Conservation (phyloP, 2,888 invertebrate species). For the Drosophila neonasuta region DNA sequence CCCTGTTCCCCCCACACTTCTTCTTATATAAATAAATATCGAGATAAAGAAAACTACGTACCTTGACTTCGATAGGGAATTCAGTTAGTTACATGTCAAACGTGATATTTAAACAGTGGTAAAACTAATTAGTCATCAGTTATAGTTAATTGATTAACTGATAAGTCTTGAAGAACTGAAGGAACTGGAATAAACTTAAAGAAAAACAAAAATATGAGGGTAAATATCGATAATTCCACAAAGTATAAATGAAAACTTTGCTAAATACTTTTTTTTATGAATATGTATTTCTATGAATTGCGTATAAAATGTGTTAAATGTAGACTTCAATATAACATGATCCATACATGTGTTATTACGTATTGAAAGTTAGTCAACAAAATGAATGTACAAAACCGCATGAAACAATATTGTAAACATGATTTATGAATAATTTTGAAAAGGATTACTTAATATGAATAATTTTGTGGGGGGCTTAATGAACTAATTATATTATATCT, state of each 20-base stretch:
- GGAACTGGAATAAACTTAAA: too few relatives aligned
- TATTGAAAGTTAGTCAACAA: not conserved
- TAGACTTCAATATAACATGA: not conserved
- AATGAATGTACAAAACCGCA: slow-evolving; percentile 14
- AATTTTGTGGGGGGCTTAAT: not conserved
- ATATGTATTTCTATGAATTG: too few relatives aligned
- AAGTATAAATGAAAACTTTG: too few relatives aligned
- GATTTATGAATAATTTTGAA: slow-evolving; percentile 6
- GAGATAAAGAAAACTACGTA: slow-evolving; percentile 26
- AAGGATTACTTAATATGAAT: not conserved
- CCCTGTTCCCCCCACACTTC: not conserved
- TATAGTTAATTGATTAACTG: slow-evolving; percentile 7
- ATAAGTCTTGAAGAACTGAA: not conserved
- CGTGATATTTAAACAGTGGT: not conserved
- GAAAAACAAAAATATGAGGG: too few relatives aligned
- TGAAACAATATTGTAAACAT: not conserved
- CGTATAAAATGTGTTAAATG: too few relatives aligned
- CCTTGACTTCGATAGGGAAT: slow-evolving; percentile 29
- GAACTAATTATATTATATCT: not conserved
- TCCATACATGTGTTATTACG: not conserved
- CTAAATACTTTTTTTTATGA: too few relatives aligned
- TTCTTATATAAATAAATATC: not conserved
- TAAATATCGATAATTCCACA: too few relatives aligned
- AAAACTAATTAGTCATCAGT: slow-evolving; percentile 13
- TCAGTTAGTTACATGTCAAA: slow-evolving; percentile 12